These are phyloP conservation scores for Cichlasoma orientale DNA, from an alignment of 2,797 vertebrate genomes.

Conservation along the genomic window DNA sequence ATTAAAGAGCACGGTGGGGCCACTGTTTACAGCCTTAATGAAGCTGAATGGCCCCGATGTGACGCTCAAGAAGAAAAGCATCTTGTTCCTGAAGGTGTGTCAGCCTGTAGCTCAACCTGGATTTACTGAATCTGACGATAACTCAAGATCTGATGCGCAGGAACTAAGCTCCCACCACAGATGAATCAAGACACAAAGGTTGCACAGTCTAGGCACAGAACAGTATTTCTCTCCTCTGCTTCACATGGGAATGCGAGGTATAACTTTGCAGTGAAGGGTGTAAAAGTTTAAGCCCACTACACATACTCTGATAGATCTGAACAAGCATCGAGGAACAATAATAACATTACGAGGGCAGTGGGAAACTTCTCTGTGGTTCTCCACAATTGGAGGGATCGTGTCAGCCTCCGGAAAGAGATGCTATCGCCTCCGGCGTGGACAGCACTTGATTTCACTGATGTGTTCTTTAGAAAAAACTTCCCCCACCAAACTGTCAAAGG, in stretches of 20 bases:
- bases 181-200: conserved; percentile 19
- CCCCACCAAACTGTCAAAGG: conserved; percentile 61
- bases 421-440: conserved; percentile 35
- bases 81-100: conserved; percentile 10
- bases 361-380: conserved; percentile 23
- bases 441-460: conserved; percentile 58
- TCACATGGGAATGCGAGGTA: conserved; percentile 10
- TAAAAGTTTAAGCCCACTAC: neutral
- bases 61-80: neutral
- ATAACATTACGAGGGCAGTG: conserved; percentile 1
- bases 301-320: neutral
- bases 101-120: neutral
- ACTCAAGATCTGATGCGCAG: neutral
- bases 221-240: neutral
- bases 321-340: conserved; percentile 3
- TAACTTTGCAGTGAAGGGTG: neutral
- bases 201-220: neutral
- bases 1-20: conserved; percentile 13
- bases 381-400: neutral
- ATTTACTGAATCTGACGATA: conserved; percentile 10
- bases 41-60: neutral
- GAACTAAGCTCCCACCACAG: neutral
- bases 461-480: neutral
- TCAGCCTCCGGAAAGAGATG: conserved; percentile 11
- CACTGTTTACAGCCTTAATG: neutral